These are phyloP conservation scores for Aphidius gifuensis DNA, from an alignment of 1,140 invertebrate species.

Conservation along the genomic window DNA sequence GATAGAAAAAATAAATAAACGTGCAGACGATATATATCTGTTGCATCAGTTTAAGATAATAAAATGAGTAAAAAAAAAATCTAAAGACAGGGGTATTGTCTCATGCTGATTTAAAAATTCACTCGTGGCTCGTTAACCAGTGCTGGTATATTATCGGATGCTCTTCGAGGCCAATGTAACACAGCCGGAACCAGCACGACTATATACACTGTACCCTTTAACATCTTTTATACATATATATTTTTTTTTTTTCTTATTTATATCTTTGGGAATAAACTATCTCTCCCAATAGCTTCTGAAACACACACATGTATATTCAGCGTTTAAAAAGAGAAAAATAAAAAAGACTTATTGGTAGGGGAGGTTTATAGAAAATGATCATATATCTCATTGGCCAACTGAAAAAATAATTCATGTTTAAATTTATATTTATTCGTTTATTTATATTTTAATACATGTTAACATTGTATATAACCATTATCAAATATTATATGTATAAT, in stretches of 20 bases:
- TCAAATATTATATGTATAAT: too few species aligned
- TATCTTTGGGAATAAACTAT: not conserved
- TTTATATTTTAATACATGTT: too few species aligned
- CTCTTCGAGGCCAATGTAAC: constrained; percentile 15
- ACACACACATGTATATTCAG: constrained; percentile 14
- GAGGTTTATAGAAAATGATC: not conserved
- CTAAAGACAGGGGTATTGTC: constrained; percentile 21
- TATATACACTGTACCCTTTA: constrained; percentile 21
- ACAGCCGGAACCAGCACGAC: constrained; percentile 9
- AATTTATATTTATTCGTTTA: too few species aligned
- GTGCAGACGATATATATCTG: constrained; percentile 34
- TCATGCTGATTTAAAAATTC: constrained; percentile 51
- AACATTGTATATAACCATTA: too few species aligned
- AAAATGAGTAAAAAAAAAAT: too few species aligned
- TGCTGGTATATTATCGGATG: constrained; percentile 43
- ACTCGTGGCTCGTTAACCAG: constrained; percentile 54
- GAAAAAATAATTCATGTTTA: constrained; percentile 5
- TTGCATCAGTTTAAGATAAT: too few species aligned
- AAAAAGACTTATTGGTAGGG: constrained; percentile 2
- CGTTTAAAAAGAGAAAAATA: not conserved
- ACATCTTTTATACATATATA: constrained; percentile 9
- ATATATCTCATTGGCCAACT: constrained; percentile 19
- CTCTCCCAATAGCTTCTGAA: constrained; percentile 15
- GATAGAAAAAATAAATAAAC: not conserved
- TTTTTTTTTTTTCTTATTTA: constrained; percentile 15